Percentiles rank a stretch among this genome's conserved stretches.
Evolutionary conservation across 2,113 vertebrate species (phyloP).

Genomic region (Aspidoscelis tigris): DNA sequence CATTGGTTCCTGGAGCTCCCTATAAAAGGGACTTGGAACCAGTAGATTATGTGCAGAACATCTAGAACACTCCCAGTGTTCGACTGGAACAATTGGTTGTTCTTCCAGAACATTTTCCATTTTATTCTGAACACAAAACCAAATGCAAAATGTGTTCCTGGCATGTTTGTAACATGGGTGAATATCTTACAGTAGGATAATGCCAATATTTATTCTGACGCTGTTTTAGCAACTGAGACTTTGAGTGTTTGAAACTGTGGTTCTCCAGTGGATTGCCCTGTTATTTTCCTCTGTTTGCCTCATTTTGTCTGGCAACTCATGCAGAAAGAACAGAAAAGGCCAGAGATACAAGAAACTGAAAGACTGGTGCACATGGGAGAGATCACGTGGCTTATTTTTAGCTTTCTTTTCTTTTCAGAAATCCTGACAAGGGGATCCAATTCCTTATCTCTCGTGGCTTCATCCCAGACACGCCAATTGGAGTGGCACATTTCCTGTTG

Average conservation of each 20-base stretch:
- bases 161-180: no score
- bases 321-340: neutral
- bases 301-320: neutral
- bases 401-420: constrained; percentile 77
- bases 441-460: constrained; percentile 97
- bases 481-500: constrained; percentile 96
- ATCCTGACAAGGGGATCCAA: constrained; percentile 96
- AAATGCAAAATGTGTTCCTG: no score
- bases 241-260: neutral
- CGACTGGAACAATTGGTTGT: no score
- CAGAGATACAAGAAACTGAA: neutral
- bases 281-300: neutral
- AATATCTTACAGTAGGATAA: no score
- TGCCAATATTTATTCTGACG: neutral
- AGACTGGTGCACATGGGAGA: neutral
- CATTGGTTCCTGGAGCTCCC: no score
- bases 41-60: no score
- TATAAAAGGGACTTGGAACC: no score
- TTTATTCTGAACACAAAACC: no score
- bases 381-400: neutral
- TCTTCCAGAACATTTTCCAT: no score
- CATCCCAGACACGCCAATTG: constrained; percentile 96
- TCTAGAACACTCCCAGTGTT: no score
- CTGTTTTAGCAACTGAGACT: neutral
- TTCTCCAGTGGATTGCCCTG: neutral